phyloP scores from a whole-genome alignment of 2,113 vertebrate genomes.

The Abramis brama region DNA sequence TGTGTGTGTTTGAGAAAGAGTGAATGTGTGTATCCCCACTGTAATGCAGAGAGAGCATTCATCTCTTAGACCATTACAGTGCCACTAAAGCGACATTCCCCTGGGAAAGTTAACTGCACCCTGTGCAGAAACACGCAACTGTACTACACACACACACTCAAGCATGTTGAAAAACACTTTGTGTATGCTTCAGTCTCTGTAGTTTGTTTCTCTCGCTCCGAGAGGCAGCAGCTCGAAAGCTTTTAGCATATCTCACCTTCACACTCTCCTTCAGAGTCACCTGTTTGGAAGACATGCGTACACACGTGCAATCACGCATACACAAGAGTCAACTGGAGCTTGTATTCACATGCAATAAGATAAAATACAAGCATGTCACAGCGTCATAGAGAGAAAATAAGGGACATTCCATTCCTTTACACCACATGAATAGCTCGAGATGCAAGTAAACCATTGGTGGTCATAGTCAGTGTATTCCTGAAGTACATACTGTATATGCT shows the following conservation, averaged over 20 bases:
- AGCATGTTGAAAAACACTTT: slow-evolving; percentile 46
- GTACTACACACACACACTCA: slow-evolving; percentile 37
- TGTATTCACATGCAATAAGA: not conserved
- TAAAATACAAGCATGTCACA: not conserved
- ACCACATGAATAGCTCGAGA: not conserved
- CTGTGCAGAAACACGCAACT: slow-evolving; percentile 43
- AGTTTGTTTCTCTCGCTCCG: not conserved
- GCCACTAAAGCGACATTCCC: slow-evolving; percentile 68
- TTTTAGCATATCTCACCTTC: slow-evolving; percentile 39
- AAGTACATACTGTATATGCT: not conserved
- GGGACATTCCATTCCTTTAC: not conserved
- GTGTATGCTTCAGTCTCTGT: slow-evolving; percentile 39
- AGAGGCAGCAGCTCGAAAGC: not conserved
- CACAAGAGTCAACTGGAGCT: not conserved
- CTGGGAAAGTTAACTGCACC: slow-evolving; percentile 69
- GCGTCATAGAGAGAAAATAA: not conserved
- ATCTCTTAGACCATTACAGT: slow-evolving; percentile 68
- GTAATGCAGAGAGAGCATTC: slow-evolving; percentile 73
- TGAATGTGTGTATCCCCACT: slow-evolving; percentile 59
- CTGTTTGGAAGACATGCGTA: slow-evolving; percentile 21
- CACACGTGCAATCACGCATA: slow-evolving; percentile 15
- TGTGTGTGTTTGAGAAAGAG: slow-evolving; percentile 22
- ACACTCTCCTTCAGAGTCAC: slow-evolving; percentile 42
- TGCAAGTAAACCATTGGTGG: not conserved
- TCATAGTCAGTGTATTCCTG: not conserved